These are phyloP conservation scores for Mobula hypostoma DNA, from an alignment of 2,113 vertebrate species.

Conservation along the genomic window DNA sequence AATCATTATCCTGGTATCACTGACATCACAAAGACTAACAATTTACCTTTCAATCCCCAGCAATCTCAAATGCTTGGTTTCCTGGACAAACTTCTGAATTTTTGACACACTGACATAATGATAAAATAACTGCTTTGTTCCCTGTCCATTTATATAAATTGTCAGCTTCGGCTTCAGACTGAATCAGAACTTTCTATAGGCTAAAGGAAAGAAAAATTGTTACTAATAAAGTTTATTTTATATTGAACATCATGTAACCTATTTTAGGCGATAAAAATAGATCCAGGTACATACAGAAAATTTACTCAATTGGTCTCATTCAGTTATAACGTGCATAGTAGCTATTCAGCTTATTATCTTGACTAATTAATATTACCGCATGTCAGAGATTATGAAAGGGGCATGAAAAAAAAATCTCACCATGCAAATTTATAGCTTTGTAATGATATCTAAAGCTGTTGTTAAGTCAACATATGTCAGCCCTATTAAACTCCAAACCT, in stretches of 20 bases:
- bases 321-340: background rate
- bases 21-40: too few species aligned
- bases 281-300: background rate
- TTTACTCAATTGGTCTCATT: background rate
- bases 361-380: background rate
- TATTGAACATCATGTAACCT: background rate
- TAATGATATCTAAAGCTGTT: background rate
- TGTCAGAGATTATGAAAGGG: background rate
- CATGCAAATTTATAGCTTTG: background rate
- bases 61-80: background rate
- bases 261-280: background rate
- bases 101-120: background rate
- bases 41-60: background rate
- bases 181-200: background rate
- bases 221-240: background rate
- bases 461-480: background rate
- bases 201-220: background rate
- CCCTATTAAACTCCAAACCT: background rate
- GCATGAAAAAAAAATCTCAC: background rate
- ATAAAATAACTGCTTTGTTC: background rate
- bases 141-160: background rate
- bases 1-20: background rate
- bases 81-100: background rate
- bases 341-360: background rate
- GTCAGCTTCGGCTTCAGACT: background rate